phyloP scores from a whole-genome alignment of 2,888 invertebrate species.

The Synergus laeviventris region DNA sequence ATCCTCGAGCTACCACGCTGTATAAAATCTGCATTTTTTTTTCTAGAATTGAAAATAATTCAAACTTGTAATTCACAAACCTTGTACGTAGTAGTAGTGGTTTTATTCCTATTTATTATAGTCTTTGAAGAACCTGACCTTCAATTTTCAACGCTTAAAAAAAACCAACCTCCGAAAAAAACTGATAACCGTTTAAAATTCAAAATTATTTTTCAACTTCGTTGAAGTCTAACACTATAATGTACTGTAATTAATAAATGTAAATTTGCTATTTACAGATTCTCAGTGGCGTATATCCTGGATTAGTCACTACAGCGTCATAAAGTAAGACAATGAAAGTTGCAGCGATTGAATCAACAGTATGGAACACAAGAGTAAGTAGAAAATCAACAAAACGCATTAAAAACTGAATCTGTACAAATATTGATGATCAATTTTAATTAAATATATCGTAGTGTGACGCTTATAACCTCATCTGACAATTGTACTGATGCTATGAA shows the following conservation, averaged over 20 bases:
- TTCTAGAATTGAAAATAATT: slow-evolving; percentile 48
- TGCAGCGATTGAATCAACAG: background rate
- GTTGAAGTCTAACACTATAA: background rate
- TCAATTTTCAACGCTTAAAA: background rate
- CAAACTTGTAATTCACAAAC: background rate
- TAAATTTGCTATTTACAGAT: background rate
- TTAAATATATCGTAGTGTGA: background rate
- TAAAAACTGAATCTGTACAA: background rate
- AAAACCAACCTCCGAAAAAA: background rate
- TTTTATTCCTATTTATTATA: too few relatives aligned
- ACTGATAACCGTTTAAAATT: background rate
- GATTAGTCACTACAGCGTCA: background rate
- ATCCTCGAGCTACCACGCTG: slow-evolving; percentile 91
- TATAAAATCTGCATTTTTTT: slow-evolving; percentile 91
- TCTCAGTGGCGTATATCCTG: background rate
- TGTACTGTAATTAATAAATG: background rate
- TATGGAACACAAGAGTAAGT: background rate
- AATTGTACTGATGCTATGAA: background rate
- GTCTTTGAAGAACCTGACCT: background rate
- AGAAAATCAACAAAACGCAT: background rate
- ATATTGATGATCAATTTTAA: background rate
- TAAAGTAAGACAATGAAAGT: background rate
- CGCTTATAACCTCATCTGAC: slow-evolving; percentile 8
- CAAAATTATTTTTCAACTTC: background rate
- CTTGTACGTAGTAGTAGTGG: too few relatives aligned